Evolutionary conservation across 2,797 vertebrate species (phyloP).

Genomic region (Numenius phaeopus): DNA sequence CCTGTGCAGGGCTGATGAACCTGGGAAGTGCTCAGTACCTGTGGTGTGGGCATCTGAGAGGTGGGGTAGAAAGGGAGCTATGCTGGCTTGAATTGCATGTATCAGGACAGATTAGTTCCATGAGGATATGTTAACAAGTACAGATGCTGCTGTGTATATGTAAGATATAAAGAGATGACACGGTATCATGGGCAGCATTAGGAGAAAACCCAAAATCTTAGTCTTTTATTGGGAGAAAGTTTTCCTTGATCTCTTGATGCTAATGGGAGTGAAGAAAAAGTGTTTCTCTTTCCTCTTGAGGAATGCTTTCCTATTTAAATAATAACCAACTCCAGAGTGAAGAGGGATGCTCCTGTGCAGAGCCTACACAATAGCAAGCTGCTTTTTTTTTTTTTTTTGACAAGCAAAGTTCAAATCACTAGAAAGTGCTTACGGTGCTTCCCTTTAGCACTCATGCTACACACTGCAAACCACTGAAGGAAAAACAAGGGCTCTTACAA

Average conservation of each 20-base stretch:
- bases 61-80: not conserved
- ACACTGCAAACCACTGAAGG: not conserved
- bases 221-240: not conserved
- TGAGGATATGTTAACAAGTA: not conserved
- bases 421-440: not conserved
- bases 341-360: not conserved
- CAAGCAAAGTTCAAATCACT: not conserved
- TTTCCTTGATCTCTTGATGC: not conserved
- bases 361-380: not conserved
- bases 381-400: not conserved
- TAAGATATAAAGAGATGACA: not conserved
- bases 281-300: not conserved
- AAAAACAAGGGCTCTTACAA: not conserved
- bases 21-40: not conserved
- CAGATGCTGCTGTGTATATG: not conserved
- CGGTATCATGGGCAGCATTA: not conserved
- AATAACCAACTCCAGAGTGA: not conserved
- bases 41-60: not conserved
- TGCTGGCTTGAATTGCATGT: not conserved
- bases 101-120: not conserved
- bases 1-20: not conserved
- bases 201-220: not conserved
- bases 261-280: not conserved
- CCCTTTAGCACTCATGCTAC: not conserved
- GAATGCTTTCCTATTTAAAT: slow-evolving; percentile 29